Conservation (phyloP, 2,888 invertebrate species). For the Fabriciana adippe region DNA sequence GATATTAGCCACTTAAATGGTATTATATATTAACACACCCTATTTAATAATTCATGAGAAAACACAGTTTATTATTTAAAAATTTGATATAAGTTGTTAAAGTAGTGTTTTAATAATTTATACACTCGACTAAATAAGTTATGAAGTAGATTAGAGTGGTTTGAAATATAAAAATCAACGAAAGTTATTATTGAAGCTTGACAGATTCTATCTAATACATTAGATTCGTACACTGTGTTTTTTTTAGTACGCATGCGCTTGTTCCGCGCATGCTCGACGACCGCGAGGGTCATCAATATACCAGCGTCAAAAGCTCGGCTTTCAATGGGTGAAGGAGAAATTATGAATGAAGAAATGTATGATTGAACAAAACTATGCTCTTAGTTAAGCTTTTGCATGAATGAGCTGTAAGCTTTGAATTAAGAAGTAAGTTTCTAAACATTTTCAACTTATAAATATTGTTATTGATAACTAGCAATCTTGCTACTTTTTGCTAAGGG, state of each 20-base stretch:
- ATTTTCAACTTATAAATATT: neutral
- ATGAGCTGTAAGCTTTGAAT: constrained; percentile 6
- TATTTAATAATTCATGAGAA: constrained; percentile 19
- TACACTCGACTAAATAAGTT: constrained; percentile 6
- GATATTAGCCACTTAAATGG: constrained; percentile 47
- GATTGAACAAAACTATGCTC: constrained; percentile 19
- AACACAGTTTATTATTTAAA: constrained; percentile 5
- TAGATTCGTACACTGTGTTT: constrained; percentile 61
- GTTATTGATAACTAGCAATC: neutral
- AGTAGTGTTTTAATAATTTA: neutral
- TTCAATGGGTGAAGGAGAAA: constrained; percentile 68
- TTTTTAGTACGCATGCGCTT: constrained; percentile 45
- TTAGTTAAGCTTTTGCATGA: constrained; percentile 17
- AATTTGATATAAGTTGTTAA: neutral
- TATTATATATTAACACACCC: constrained; percentile 27
- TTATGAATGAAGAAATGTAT: constrained; percentile 60
- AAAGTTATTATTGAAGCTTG: constrained; percentile 65
- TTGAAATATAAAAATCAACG: constrained; percentile 42
- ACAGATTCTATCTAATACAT: constrained; percentile 61
- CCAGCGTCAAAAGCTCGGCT: constrained; percentile 57
- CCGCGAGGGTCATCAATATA: constrained; percentile 68
- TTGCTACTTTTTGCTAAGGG: no score
- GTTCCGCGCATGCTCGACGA: constrained; percentile 65
- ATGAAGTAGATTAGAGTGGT: neutral
- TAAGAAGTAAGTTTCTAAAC: neutral